These are phyloP conservation scores for Anagrus nilaparvatae DNA, from an alignment of 1,140 invertebrate genomes.

Conservation along the genomic window DNA sequence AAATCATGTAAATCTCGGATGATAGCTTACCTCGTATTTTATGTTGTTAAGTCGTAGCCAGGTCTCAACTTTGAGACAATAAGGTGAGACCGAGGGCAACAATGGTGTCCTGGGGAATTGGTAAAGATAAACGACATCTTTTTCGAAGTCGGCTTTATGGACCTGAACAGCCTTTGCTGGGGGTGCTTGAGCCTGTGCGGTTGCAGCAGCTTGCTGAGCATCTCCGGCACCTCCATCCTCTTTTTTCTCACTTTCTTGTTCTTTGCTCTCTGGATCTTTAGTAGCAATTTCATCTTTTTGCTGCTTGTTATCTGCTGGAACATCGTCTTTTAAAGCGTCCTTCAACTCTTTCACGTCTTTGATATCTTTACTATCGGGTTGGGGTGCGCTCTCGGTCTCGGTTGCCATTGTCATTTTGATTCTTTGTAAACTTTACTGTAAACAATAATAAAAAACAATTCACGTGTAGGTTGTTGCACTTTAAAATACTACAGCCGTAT, in stretches of 20 bases:
- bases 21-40: slow-evolving; percentile 82
- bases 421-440: not conserved
- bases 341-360: slow-evolving; percentile 49
- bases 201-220: slow-evolving; percentile 22
- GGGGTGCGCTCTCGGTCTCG: slow-evolving; percentile 58
- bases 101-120: slow-evolving; percentile 83
- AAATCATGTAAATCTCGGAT: slow-evolving; percentile 4
- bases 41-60: slow-evolving; percentile 81
- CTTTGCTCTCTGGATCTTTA: slow-evolving; percentile 34
- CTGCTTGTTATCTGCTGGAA: slow-evolving; percentile 43
- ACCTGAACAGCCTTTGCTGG: slow-evolving; percentile 63
- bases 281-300: slow-evolving; percentile 48
- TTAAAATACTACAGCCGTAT: not conserved
- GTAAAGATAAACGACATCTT: slow-evolving; percentile 88
- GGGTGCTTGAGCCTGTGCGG: slow-evolving; percentile 35
- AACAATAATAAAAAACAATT: too few species aligned
- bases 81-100: slow-evolving; percentile 78
- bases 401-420: slow-evolving; percentile 53
- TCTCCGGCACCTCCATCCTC: slow-evolving; percentile 29
- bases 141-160: slow-evolving; percentile 81
- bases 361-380: slow-evolving; percentile 51
- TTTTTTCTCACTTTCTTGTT: slow-evolving; percentile 36
- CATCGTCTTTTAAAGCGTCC: slow-evolving; percentile 44
- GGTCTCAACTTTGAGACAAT: slow-evolving; percentile 90
- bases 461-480: too few species aligned